Evolutionary conservation across 1,140 invertebrate genomes (phyloP).

Genomic region (Asobara japonica): DNA sequence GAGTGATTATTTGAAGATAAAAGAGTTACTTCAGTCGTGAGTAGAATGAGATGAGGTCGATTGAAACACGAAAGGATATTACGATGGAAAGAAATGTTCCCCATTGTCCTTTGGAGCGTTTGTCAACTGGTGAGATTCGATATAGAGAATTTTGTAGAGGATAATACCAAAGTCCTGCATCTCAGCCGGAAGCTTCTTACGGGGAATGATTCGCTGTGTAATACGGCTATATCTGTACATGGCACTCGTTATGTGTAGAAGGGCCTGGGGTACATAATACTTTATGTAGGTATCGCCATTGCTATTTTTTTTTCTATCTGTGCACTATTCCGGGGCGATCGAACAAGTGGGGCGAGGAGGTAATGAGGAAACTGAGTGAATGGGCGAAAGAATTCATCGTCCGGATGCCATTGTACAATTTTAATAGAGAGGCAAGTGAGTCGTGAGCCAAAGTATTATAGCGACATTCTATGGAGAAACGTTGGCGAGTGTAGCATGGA

Average conservation of each 20-base stretch:
- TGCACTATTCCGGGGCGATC: not conserved
- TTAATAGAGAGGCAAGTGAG: constrained; percentile 50
- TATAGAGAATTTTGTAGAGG: constrained; percentile 37
- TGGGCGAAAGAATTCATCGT: constrained; percentile 19
- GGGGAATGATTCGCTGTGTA: constrained; percentile 38
- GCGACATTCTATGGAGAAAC: constrained; percentile 50
- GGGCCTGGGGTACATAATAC: not conserved
- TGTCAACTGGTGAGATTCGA: constrained; percentile 36
- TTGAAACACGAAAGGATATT: constrained; percentile 31
- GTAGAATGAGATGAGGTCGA: constrained; percentile 16
- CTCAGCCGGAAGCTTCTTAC: constrained; percentile 47
- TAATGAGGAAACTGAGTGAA: constrained; percentile 13
- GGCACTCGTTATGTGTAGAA: constrained; percentile 6
- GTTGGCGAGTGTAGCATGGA: constrained; percentile 54
- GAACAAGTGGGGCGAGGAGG: not conserved
- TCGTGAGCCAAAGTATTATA: constrained; percentile 46
- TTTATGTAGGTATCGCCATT: constrained; percentile 18
- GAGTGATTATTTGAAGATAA: constrained; percentile 15
- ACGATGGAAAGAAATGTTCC: constrained; percentile 33
- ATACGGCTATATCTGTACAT: constrained; percentile 34
- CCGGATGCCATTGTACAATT: constrained; percentile 52
- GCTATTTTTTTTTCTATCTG: constrained; percentile 17
- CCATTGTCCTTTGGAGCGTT: constrained; percentile 38
- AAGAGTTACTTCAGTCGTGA: not conserved
- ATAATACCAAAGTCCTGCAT: constrained; percentile 32